Evolutionary conservation across 2,888 invertebrate genomes (phyloP).

Genomic region (Stenurella melanura): DNA sequence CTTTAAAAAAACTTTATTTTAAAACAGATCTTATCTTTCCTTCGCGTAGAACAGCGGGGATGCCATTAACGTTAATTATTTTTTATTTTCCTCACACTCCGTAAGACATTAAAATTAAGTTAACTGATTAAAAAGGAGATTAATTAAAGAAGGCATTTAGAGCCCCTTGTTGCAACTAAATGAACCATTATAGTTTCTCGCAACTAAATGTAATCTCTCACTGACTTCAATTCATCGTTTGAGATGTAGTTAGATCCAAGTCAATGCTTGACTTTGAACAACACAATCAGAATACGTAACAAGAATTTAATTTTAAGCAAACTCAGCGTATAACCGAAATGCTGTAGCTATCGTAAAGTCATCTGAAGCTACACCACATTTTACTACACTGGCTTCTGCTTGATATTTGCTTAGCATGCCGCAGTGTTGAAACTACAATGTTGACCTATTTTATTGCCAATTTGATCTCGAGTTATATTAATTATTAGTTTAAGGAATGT

Average conservation of each 20-base stretch:
- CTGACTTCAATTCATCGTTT: constrained; percentile 39
- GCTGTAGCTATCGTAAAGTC: background rate
- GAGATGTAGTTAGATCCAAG: constrained; percentile 38
- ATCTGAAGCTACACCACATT: background rate
- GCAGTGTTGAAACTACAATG: background rate
- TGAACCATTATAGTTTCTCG: constrained; percentile 39
- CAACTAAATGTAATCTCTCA: constrained; percentile 32
- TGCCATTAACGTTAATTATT: constrained; percentile 18
- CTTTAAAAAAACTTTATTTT: constrained; percentile 4
- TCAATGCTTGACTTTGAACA: constrained; percentile 50
- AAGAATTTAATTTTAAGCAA: constrained; percentile 56
- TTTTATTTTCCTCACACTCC: constrained; percentile 17
- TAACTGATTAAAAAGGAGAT: constrained; percentile 23
- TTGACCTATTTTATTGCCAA: constrained; percentile 7
- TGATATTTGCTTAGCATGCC: constrained; percentile 9
- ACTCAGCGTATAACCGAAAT: constrained; percentile 41
- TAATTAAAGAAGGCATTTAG: constrained; percentile 31
- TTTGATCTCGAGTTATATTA: background rate
- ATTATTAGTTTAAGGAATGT: no score
- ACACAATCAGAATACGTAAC: constrained; percentile 57
- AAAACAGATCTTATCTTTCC: background rate
- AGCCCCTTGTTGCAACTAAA: constrained; percentile 21
- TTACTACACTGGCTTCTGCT: background rate
- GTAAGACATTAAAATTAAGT: background rate
- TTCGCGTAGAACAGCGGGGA: background rate